phyloP scores from a whole-genome alignment of 2,888 invertebrate genomes.

The Sphaerophoria taeniata region DNA sequence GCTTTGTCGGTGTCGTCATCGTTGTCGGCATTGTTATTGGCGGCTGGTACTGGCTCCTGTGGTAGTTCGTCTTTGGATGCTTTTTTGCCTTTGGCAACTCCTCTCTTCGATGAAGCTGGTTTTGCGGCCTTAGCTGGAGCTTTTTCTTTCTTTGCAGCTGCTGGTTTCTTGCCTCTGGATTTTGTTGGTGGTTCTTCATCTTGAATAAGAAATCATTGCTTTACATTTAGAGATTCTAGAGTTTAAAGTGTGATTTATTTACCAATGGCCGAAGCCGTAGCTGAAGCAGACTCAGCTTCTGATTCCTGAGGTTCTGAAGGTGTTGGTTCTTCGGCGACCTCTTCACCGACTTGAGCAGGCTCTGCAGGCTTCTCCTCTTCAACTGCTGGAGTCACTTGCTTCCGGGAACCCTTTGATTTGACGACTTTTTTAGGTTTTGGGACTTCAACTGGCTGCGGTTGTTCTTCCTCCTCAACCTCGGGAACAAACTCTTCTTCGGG shows the following conservation, averaged over 20 bases:
- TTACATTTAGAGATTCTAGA: background rate
- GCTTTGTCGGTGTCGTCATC: background rate
- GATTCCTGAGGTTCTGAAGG: slow-evolving; percentile 40
- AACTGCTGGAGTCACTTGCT: slow-evolving; percentile 38
- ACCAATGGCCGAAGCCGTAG: slow-evolving; percentile 48
- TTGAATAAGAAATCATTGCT: background rate
- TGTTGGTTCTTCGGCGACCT: slow-evolving; percentile 1
- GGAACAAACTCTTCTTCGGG: slow-evolving; percentile 67
- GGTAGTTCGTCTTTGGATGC: slow-evolving; percentile 44
- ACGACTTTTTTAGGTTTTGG: slow-evolving; percentile 52
- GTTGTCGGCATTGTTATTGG: background rate
- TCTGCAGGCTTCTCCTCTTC: slow-evolving; percentile 40
- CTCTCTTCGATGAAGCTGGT: slow-evolving; percentile 71
- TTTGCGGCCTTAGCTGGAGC: slow-evolving; percentile 5
- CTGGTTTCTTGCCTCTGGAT: slow-evolving; percentile 76
- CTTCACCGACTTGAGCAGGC: background rate
- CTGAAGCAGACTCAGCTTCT: slow-evolving; percentile 38
- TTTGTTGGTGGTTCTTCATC: slow-evolving; percentile 46
- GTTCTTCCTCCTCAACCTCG: slow-evolving; percentile 50
- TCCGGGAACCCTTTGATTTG: slow-evolving; percentile 67
- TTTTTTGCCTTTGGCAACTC: slow-evolving; percentile 68
- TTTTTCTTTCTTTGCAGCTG: slow-evolving; percentile 54
- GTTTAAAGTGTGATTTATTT: background rate
- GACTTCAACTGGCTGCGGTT: background rate
- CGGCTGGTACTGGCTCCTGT: background rate